A percentile compares a stretch with the other conserved stretches of the same genome.
These are phyloP conservation scores for Matsumyia berberina DNA, from an alignment of 2,888 invertebrate genomes.

Conservation along the genomic window DNA sequence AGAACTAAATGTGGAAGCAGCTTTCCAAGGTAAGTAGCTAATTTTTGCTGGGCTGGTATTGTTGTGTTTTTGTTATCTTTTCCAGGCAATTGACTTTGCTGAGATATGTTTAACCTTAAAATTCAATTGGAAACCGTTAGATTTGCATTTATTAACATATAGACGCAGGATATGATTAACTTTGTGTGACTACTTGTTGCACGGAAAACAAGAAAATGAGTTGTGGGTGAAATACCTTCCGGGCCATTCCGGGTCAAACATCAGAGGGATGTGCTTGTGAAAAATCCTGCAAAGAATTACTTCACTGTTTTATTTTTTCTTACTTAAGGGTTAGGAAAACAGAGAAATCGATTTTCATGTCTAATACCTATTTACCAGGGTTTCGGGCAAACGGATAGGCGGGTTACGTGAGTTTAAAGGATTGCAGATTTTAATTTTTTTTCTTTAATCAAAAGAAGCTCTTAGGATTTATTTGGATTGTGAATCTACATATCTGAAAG, in stretches of 20 bases:
- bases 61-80: slow-evolving; percentile 4
- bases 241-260: background rate
- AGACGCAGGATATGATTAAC: slow-evolving; percentile 5
- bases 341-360: background rate
- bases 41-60: slow-evolving; percentile 3
- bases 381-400: background rate
- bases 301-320: slow-evolving; percentile 5
- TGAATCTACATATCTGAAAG: no score
- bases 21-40: slow-evolving; percentile 86
- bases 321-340: background rate
- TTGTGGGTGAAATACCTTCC: slow-evolving; percentile 14
- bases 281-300: slow-evolving; percentile 2
- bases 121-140: background rate
- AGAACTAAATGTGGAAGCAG: slow-evolving; percentile 85
- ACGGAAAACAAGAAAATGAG: background rate
- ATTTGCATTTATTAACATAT: slow-evolving; percentile 23
- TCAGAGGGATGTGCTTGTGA: background rate
- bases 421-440: no score
- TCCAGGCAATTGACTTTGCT: slow-evolving; percentile 50
- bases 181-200: slow-evolving; percentile 27
- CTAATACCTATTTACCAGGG: background rate
- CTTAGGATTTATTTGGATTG: no score
- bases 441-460: no score
- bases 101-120: background rate
- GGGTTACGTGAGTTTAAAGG: no score